Evolutionary conservation across 2,113 vertebrate species (phyloP).

Genomic region (Vireo altiloquus): DNA sequence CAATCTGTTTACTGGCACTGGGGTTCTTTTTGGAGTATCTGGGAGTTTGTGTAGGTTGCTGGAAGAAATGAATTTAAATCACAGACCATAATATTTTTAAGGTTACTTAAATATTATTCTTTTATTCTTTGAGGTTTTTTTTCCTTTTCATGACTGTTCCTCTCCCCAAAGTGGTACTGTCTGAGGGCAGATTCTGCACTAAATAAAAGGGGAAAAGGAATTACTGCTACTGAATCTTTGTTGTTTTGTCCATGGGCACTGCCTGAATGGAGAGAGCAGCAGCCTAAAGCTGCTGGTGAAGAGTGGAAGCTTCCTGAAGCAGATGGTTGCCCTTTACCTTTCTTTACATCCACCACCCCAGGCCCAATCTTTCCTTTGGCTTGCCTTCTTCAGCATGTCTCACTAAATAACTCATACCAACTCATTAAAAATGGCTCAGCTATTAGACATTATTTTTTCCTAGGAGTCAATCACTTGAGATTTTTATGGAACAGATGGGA

Average conservation of each 20-base stretch:
- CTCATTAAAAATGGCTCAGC: slow-evolving; percentile 64
- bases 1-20: not conserved
- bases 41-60: not conserved
- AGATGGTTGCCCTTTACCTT: slow-evolving; percentile 3
- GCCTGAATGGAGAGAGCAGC: not conserved
- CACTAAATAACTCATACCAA: slow-evolving; percentile 55
- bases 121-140: not conserved
- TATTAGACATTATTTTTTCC: slow-evolving; percentile 62
- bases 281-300: not conserved
- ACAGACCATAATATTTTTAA: not conserved
- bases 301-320: not conserved
- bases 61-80: not conserved
- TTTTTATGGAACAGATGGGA: slow-evolving; percentile 71
- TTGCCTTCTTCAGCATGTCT: not conserved
- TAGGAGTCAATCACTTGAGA: slow-evolving; percentile 58
- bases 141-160: not conserved
- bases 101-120: not conserved
- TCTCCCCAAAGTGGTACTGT: not conserved
- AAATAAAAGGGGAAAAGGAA: not conserved
- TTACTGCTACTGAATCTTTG: not conserved
- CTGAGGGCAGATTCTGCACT: not conserved
- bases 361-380: slow-evolving; percentile 17
- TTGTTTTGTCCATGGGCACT: not conserved
- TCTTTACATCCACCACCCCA: slow-evolving; percentile 2
- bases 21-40: not conserved